phyloP scores from a whole-genome alignment of 2,888 invertebrate species.

The Mythimna albipuncta region DNA sequence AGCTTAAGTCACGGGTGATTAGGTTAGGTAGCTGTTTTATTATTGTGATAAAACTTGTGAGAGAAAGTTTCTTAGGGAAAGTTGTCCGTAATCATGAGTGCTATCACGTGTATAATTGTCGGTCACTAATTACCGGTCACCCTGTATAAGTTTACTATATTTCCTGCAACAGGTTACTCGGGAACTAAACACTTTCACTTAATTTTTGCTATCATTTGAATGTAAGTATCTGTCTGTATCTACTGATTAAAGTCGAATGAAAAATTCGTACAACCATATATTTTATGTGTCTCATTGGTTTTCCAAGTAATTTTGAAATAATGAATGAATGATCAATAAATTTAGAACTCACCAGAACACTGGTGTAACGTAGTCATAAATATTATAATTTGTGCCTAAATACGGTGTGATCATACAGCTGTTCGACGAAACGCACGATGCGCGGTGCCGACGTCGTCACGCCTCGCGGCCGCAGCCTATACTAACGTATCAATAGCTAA shows the following conservation, averaged over 20 bases:
- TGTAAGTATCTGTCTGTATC: not conserved
- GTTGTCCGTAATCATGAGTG: too few species aligned
- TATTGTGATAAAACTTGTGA: too few species aligned
- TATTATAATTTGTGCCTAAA: not conserved
- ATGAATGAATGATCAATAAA: not conserved
- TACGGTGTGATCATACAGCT: slow-evolving; percentile 12
- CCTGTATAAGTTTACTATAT: too few species aligned
- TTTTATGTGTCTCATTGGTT: not conserved
- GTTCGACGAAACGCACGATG: not conserved
- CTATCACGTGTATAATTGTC: too few species aligned
- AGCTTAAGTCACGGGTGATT: too few species aligned
- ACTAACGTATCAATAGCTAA: not conserved
- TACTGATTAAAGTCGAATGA: too few species aligned
- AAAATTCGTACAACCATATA: too few species aligned
- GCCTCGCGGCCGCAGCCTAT: slow-evolving; percentile 1
- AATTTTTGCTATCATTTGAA: not conserved
- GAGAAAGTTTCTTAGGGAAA: too few species aligned
- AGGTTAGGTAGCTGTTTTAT: too few species aligned
- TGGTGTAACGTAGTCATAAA: not conserved
- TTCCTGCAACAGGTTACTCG: too few species aligned
- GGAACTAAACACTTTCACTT: too few species aligned
- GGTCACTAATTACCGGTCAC: too few species aligned
- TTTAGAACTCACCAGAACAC: not conserved
- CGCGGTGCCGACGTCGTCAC: not conserved
- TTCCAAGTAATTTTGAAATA: not conserved